Percentiles rank a stretch among this genome's conserved stretches.
Conservation (phyloP, 2,888 invertebrate species). For the Galeopsomyia nigrocyanea region DNA sequence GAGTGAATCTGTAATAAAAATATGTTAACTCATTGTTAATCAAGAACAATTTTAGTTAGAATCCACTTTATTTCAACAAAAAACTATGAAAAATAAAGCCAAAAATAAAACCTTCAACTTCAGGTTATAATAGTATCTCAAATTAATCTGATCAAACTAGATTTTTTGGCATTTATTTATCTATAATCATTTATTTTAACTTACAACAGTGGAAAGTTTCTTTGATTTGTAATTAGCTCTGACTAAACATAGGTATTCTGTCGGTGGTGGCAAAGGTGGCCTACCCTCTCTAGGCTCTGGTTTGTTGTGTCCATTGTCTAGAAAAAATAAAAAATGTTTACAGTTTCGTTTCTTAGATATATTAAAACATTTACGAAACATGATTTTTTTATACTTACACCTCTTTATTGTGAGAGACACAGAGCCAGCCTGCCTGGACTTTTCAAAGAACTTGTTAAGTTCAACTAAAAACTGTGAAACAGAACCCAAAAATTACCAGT, state of each 20-base stretch:
- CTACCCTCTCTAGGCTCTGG: conserved; percentile 81
- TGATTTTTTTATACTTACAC: conserved; percentile 77
- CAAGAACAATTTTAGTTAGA: too few relatives aligned
- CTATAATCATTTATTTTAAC: conserved; percentile 57
- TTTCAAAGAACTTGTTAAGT: conserved; percentile 88
- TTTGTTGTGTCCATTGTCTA: conserved; percentile 85
- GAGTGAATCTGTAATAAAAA: conserved; percentile 72
- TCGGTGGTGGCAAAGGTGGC: conserved; percentile 74
- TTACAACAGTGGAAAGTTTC: conserved; percentile 84
- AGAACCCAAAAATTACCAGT: conserved; percentile 29
- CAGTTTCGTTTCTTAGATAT: not conserved
- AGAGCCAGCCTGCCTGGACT: conserved; percentile 83
- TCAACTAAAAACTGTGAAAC: conserved; percentile 84
- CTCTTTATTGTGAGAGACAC: conserved; percentile 93
- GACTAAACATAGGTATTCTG: conserved; percentile 86
- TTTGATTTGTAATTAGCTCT: conserved; percentile 85
- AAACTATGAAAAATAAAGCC: too few relatives aligned
- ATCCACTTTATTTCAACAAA: too few relatives aligned
- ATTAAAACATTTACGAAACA: too few relatives aligned
- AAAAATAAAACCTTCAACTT: conserved; percentile 4
- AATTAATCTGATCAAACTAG: not conserved
- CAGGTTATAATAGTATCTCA: not conserved
- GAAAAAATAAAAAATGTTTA: conserved; percentile 1
- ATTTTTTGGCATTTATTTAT: not conserved
- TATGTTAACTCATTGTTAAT: not conserved